phyloP scores from a whole-genome alignment of 1,140 invertebrate genomes.

The Drosophila bipectinata region DNA sequence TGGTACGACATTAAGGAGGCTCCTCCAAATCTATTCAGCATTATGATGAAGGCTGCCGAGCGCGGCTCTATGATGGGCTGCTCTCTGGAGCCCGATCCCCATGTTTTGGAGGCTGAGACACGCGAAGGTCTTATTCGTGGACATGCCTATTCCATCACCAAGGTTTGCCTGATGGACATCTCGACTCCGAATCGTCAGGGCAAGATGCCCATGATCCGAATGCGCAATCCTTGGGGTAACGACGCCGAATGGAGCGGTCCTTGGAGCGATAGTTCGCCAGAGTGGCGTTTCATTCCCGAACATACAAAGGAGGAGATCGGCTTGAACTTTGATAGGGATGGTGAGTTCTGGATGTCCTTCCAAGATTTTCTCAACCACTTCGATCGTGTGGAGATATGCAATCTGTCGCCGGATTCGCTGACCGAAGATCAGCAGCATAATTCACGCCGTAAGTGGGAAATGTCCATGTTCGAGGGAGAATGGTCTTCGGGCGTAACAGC shows the following conservation, averaged over 20 bases:
- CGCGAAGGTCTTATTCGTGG: constrained; percentile 96
- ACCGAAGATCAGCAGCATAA: constrained; percentile 89
- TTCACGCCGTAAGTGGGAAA: constrained; percentile 95
- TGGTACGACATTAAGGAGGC: constrained; percentile 95
- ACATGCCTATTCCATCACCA: constrained; percentile 98
- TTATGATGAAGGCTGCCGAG: constrained; percentile 96
- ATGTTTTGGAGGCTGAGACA: constrained; percentile 95
- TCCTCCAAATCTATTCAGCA: constrained; percentile 95
- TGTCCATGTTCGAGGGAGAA: constrained; percentile 96
- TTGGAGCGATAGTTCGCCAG: constrained; percentile 96
- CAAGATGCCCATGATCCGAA: constrained; percentile 92
- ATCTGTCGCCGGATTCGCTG: constrained; percentile 96
- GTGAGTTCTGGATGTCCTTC: constrained; percentile 99
- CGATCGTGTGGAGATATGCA: constrained; percentile 95
- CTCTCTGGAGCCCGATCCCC: constrained; percentile 97
- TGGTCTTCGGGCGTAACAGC: constrained; percentile 96
- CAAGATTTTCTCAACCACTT: constrained; percentile 92
- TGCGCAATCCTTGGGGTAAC: constrained; percentile 99
- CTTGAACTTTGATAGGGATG: constrained; percentile 96
- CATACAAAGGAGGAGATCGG: constrained; percentile 95
- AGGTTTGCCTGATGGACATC: constrained; percentile 95
- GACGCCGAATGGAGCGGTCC: constrained; percentile 99
- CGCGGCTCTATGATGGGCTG: constrained; percentile 98
- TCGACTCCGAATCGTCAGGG: constrained; percentile 91
- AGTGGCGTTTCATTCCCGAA: constrained; percentile 97